phyloP scores from a whole-genome alignment of 2,888 invertebrate genomes.

The Leucophenga montana region DNA sequence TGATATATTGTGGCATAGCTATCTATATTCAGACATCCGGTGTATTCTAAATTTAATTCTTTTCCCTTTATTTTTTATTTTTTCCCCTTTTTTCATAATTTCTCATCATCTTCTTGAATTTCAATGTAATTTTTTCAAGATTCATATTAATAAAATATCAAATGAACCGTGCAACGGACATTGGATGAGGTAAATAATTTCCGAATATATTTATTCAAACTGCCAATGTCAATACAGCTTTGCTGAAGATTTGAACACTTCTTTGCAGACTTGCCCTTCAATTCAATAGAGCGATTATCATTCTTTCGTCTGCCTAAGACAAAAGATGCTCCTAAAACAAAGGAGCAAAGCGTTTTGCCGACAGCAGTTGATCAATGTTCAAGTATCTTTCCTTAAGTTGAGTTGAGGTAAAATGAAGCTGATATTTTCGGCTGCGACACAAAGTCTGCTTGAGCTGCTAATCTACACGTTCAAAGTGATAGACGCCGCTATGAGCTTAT shows the following conservation, averaged over 20 bases:
- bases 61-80: constrained; percentile 47
- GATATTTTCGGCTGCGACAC: constrained; percentile 52
- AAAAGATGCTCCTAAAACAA: constrained; percentile 44
- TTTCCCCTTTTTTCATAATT: constrained; percentile 59
- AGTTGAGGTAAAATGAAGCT: background rate
- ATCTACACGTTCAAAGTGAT: constrained; percentile 53
- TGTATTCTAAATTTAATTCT: constrained; percentile 55
- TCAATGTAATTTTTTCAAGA: constrained; percentile 49
- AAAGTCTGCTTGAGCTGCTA: constrained; percentile 58
- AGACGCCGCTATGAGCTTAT: constrained; percentile 14
- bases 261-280: constrained; percentile 25
- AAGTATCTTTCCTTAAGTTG: background rate
- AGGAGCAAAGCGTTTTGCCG: constrained; percentile 45
- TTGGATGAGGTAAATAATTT: constrained; percentile 44
- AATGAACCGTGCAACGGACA: constrained; percentile 56
- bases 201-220: constrained; percentile 46
- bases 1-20: background rate
- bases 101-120: constrained; percentile 61
- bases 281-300: background rate
- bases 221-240: constrained; percentile 17
- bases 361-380: constrained; percentile 51
- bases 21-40: constrained; percentile 55
- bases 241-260: constrained; percentile 44
- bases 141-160: constrained; percentile 59
- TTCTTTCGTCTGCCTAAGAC: constrained; percentile 8